Conservation (phyloP, 2,113 vertebrate species). For the Macquaria ambigua region DNA sequence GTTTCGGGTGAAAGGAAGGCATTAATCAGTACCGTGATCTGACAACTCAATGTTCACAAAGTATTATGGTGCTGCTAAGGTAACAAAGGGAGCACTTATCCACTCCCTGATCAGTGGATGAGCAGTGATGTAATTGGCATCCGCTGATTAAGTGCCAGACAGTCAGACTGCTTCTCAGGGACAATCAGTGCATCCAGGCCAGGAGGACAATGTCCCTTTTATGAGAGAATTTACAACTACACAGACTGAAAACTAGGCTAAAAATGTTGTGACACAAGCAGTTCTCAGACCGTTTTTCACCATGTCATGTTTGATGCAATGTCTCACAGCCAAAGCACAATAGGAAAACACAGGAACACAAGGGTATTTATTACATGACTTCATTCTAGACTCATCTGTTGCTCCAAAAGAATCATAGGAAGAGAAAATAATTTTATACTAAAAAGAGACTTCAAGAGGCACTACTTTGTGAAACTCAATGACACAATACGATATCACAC, state of each 20-base stretch:
- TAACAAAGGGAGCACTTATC: conserved; percentile 47
- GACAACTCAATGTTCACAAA: background rate
- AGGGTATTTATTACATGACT: background rate
- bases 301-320: background rate
- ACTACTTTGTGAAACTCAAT: background rate
- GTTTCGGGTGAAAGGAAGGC: background rate
- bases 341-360: background rate
- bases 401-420: background rate
- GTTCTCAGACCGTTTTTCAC: background rate
- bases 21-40: background rate
- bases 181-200: conserved; percentile 21
- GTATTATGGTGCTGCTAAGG: background rate
- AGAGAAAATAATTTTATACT: background rate
- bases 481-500: too few relatives aligned
- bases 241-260: conserved; percentile 5
- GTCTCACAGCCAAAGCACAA: background rate
- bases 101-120: conserved; percentile 16
- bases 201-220: conserved; percentile 54
- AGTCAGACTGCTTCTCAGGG: conserved; percentile 45
- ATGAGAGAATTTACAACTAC: conserved; percentile 6
- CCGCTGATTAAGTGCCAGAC: conserved; percentile 49
- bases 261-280: conserved; percentile 7
- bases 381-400: background rate
- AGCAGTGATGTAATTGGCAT: conserved; percentile 56
- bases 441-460: background rate